A percentile compares a stretch with the other conserved stretches of the same genome.
Evolutionary conservation across 2,797 vertebrate species (phyloP).

Genomic region (Synaphobranchus kaupii): DNA sequence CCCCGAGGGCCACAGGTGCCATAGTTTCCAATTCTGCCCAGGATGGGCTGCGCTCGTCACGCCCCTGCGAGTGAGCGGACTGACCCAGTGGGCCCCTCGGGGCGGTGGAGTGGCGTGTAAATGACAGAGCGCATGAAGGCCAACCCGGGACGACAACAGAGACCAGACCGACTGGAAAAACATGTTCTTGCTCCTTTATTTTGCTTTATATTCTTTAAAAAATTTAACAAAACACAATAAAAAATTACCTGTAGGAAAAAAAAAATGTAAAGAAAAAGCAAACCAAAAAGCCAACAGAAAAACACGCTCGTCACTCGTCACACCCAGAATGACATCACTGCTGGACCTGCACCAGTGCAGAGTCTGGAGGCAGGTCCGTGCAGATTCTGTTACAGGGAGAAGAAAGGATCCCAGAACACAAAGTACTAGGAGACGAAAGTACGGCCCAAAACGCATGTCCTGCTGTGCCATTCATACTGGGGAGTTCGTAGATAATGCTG

Average conservation of each 20-base stretch:
- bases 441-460: conserved; percentile 38
- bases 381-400: conserved; percentile 56
- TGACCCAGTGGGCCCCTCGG: not conserved
- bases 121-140: not conserved
- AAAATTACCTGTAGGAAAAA: conserved; percentile 62
- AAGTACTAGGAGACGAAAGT: conserved; percentile 30
- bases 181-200: conserved; percentile 54
- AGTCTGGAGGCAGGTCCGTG: conserved; percentile 45
- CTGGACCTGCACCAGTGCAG: conserved; percentile 51
- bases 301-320: conserved; percentile 50
- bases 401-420: conserved; percentile 45
- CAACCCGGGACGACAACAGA: conserved; percentile 16
- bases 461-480: conserved; percentile 39
- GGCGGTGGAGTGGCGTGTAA: not conserved
- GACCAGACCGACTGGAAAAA: conserved; percentile 44
- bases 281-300: not conserved
- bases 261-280: conserved; percentile 35
- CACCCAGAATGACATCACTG: conserved; percentile 57
- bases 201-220: conserved; percentile 4
- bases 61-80: not conserved
- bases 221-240: conserved; percentile 54
- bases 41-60: not conserved
- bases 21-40: not conserved
- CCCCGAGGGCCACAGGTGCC: not conserved
- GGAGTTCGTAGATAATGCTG: conserved; percentile 56